Evolutionary conservation across 2,888 invertebrate genomes (phyloP).

Genomic region (Pseudanteris insignis): DNA sequence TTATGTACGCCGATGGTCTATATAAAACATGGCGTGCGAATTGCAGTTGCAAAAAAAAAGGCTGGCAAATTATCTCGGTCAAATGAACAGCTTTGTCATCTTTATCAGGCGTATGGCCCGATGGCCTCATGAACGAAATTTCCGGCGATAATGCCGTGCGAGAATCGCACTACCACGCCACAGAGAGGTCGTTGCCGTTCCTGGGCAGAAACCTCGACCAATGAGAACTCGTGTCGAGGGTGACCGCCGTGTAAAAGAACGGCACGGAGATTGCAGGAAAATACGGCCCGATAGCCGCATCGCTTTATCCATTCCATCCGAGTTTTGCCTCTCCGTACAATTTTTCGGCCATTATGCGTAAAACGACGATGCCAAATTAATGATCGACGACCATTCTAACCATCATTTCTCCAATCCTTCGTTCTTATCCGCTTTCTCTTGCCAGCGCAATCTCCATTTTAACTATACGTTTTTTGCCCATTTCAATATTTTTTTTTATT

Average conservation of each 20-base stretch:
- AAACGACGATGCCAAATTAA: too few species aligned
- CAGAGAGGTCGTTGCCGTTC: constrained; percentile 26
- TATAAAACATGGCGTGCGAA: constrained; percentile 32
- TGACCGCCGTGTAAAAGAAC: constrained; percentile 19
- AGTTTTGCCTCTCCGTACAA: too few species aligned
- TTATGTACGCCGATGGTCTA: constrained; percentile 27
- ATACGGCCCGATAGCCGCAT: too few species aligned
- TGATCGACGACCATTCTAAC: too few species aligned
- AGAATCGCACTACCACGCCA: constrained; percentile 13
- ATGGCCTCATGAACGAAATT: constrained; percentile 42
- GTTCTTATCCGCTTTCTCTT: too few species aligned
- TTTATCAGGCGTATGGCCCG: constrained; percentile 28
- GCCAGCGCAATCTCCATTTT: too few species aligned
- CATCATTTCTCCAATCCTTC: too few species aligned
- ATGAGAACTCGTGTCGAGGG: constrained; percentile 11
- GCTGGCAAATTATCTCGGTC: constrained; percentile 36
- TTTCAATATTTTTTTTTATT: too few species aligned
- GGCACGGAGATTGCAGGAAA: constrained; percentile 1
- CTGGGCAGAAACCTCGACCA: constrained; percentile 7
- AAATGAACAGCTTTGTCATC: constrained; percentile 36
- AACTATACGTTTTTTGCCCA: too few species aligned
- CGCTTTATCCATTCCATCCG: too few species aligned
- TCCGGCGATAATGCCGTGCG: constrained; percentile 22
- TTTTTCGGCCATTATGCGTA: not conserved
- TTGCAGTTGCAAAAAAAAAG: constrained; percentile 23